Conservation (phyloP, 2,113 vertebrate species). For the Hirundichthys speculiger region DNA sequence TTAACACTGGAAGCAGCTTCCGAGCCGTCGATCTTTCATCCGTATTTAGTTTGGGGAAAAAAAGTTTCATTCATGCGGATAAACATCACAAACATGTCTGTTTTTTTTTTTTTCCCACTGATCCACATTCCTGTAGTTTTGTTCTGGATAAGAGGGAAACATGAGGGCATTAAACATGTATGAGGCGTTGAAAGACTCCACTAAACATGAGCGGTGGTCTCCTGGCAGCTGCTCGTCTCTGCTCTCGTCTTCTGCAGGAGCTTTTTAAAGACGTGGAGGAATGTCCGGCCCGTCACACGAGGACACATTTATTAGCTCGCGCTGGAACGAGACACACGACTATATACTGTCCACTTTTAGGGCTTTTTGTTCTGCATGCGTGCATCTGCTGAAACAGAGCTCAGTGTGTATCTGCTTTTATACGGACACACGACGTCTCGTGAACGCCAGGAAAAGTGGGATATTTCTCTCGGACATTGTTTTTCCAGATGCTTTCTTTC, state of each 20-base stretch:
- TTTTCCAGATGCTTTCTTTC: slow-evolving; percentile 55
- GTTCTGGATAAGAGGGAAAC: not conserved
- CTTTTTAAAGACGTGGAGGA: slow-evolving; percentile 69
- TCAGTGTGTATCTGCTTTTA: not conserved
- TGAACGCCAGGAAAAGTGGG: slow-evolving; percentile 30
- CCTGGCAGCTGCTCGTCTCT: slow-evolving; percentile 59
- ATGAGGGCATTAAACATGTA: not conserved
- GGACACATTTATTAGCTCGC: slow-evolving; percentile 53
- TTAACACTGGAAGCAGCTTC: too few relatives aligned
- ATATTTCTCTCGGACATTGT: slow-evolving; percentile 20
- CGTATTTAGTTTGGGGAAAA: too few relatives aligned
- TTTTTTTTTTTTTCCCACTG: not conserved
- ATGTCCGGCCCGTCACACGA: slow-evolving; percentile 48
- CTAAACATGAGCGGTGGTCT: slow-evolving; percentile 44
- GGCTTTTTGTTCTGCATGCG: not conserved
- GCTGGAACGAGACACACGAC: slow-evolving; percentile 17
- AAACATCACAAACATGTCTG: too few relatives aligned
- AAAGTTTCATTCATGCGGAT: too few relatives aligned
- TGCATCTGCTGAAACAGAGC: not conserved
- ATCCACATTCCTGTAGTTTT: not conserved
- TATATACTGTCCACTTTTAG: not conserved
- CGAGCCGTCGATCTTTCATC: too few relatives aligned
- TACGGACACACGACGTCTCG: not conserved
- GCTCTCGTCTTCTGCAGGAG: slow-evolving; percentile 45
- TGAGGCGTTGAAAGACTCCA: slow-evolving; percentile 6